phyloP scores from a whole-genome alignment of 2,888 invertebrate genomes.

The Drosophila neotestacea region DNA sequence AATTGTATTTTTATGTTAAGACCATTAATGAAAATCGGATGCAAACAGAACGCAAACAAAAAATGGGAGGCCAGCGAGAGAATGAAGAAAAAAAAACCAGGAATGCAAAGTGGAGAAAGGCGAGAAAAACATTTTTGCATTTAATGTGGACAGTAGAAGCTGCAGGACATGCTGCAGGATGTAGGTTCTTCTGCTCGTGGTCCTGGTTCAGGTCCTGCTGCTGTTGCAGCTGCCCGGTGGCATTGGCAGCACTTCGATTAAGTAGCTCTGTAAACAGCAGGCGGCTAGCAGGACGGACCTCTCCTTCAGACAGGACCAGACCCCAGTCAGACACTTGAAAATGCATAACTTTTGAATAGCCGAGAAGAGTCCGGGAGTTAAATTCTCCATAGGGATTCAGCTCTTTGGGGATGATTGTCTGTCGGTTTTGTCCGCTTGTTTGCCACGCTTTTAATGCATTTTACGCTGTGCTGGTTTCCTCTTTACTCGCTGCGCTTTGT shows the following conservation, averaged over 20 bases:
- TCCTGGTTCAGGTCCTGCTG: too few relatives aligned
- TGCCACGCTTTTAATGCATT: constrained; percentile 78
- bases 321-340: constrained; percentile 65
- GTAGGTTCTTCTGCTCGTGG: neutral
- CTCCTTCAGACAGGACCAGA: constrained; percentile 33
- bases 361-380: constrained; percentile 34
- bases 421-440: constrained; percentile 50
- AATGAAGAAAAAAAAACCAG: constrained; percentile 16
- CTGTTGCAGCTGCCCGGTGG: constrained; percentile 25
- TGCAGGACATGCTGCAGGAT: constrained; percentile 43
- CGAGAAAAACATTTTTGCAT: constrained; percentile 63
- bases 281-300: constrained; percentile 22
- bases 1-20: constrained; percentile 79
- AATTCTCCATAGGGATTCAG: constrained; percentile 31
- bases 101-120: constrained; percentile 19
- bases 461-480: constrained; percentile 63
- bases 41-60: constrained; percentile 55
- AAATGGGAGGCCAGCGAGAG: constrained; percentile 12
- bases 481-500: constrained; percentile 42
- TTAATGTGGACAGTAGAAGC: constrained; percentile 45
- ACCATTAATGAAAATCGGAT: constrained; percentile 75
- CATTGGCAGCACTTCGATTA: constrained; percentile 75
- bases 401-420: constrained; percentile 11
- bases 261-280: constrained; percentile 76
- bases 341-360: constrained; percentile 70